Evolutionary conservation across 2,888 invertebrate genomes (phyloP).

Genomic region (Dendrolimus houi): DNA sequence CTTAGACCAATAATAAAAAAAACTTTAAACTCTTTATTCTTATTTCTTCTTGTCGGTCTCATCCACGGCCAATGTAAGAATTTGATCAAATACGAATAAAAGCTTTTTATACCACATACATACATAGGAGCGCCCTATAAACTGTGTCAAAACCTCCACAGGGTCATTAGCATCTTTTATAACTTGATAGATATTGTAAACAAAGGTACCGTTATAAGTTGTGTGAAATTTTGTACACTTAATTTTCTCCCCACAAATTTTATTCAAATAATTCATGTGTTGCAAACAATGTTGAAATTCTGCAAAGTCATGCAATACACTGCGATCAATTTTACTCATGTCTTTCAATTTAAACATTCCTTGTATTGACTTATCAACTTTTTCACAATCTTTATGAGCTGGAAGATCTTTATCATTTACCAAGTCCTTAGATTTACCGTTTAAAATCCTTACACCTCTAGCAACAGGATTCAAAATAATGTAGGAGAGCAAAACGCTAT

Average conservation of each 20-base stretch:
- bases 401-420: background rate
- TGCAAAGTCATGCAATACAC: slow-evolving; percentile 23
- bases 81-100: slow-evolving; percentile 12
- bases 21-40: no score
- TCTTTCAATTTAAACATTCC: slow-evolving; percentile 1
- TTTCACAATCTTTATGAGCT: slow-evolving; percentile 1
- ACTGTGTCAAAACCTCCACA: slow-evolving; percentile 10
- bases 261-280: slow-evolving; percentile 32
- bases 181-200: slow-evolving; percentile 21
- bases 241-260: slow-evolving; percentile 19
- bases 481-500: slow-evolving; percentile 21
- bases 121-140: slow-evolving; percentile 1
- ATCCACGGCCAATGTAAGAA: slow-evolving; percentile 5
- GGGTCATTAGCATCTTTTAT: slow-evolving; percentile 9
- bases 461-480: slow-evolving; percentile 12
- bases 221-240: slow-evolving; percentile 19
- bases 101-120: slow-evolving; percentile 8
- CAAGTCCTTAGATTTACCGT: background rate
- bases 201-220: slow-evolving; percentile 25
- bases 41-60: background rate
- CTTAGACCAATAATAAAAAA: no score
- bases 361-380: background rate
- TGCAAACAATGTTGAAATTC: slow-evolving; percentile 35
- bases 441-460: background rate
- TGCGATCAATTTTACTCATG: slow-evolving; percentile 10